phyloP scores from a whole-genome alignment of 2,888 invertebrate genomes.

The Anoncus sp. region DNA sequence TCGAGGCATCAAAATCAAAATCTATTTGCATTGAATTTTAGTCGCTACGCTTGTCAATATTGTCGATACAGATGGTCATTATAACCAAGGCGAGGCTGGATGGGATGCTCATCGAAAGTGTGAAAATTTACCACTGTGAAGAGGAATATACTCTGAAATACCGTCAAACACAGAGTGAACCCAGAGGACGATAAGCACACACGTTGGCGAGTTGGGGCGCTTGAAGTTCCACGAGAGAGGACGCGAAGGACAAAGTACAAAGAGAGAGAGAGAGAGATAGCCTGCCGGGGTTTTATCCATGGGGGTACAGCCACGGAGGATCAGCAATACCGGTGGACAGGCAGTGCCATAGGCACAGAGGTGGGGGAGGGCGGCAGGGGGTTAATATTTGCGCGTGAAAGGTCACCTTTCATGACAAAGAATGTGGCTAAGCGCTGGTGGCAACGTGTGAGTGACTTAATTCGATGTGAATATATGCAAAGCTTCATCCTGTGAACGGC shows the following conservation, averaged over 20 bases:
- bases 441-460: slow-evolving; percentile 79
- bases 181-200: background rate
- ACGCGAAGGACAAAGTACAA: slow-evolving; percentile 28
- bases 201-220: background rate
- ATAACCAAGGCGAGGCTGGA: too few species aligned
- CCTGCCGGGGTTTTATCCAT: too few species aligned
- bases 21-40: too few species aligned
- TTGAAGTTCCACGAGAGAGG: background rate
- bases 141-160: background rate
- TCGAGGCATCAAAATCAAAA: too few species aligned
- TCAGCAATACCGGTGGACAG: slow-evolving; percentile 20
- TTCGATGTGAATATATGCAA: slow-evolving; percentile 80
- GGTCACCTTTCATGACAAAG: slow-evolving; percentile 83
- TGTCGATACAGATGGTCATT: too few species aligned
- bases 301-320: slow-evolving; percentile 29
- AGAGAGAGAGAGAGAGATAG: too few species aligned
- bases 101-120: background rate
- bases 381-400: slow-evolving; percentile 85
- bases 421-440: slow-evolving; percentile 70
- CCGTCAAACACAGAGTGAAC: background rate
- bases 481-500: slow-evolving; percentile 66
- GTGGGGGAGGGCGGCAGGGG: slow-evolving; percentile 64
- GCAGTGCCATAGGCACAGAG: slow-evolving; percentile 74
- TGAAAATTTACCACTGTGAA: background rate
- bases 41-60: too few species aligned